phyloP scores from a whole-genome alignment of 2,888 invertebrate species.

The Tanytarsus gracilentus region DNA sequence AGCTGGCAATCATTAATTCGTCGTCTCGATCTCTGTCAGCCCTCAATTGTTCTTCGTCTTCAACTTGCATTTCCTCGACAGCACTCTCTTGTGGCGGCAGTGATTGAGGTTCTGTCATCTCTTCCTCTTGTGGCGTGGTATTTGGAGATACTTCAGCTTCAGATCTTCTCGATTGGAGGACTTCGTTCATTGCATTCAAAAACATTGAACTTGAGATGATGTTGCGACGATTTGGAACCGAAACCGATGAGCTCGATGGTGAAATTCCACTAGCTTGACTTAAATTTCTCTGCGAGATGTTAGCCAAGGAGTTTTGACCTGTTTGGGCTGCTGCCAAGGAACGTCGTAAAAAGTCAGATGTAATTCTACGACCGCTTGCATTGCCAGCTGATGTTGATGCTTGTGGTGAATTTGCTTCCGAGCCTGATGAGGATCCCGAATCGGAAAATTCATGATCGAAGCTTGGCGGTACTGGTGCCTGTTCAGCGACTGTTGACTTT shows the following conservation, averaged over 20 bases:
- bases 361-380: slow-evolving; percentile 40
- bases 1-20: slow-evolving; percentile 28
- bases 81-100: not conserved
- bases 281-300: slow-evolving; percentile 41
- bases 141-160: slow-evolving; percentile 34
- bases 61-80: not conserved
- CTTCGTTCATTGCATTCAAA: slow-evolving; percentile 66
- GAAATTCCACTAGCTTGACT: slow-evolving; percentile 23
- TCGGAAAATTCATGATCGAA: slow-evolving; percentile 41
- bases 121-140: too few species aligned
- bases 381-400: slow-evolving; percentile 35
- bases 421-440: slow-evolving; percentile 36
- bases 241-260: slow-evolving; percentile 21
- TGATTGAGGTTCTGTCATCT: slow-evolving; percentile 31
- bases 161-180: slow-evolving; percentile 43
- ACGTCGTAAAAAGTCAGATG: slow-evolving; percentile 34
- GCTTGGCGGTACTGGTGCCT: slow-evolving; percentile 21
- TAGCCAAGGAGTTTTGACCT: slow-evolving; percentile 41
- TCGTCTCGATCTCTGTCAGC: slow-evolving; percentile 13
- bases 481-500: not conserved
- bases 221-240: not conserved
- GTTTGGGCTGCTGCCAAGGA: slow-evolving; percentile 40
- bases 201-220: slow-evolving; percentile 69
- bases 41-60: slow-evolving; percentile 31
- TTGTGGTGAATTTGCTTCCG: slow-evolving; percentile 42